phyloP scores from a whole-genome alignment of 1,140 invertebrate genomes.

The Papilio aristodemus region DNA sequence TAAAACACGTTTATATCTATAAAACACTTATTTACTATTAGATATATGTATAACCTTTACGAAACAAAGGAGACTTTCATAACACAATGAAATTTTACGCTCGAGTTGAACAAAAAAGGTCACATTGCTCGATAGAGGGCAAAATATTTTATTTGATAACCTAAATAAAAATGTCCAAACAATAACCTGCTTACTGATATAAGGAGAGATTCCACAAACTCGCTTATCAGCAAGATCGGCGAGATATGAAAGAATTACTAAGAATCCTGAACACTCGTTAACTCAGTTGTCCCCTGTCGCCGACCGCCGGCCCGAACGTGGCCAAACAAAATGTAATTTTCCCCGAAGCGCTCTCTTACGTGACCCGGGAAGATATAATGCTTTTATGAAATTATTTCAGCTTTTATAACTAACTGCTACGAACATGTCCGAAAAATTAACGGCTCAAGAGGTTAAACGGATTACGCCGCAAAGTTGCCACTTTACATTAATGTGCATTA shows the following conservation, averaged over 20 bases:
- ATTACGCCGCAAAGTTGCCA: constrained; percentile 39
- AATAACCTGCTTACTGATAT: constrained; percentile 52
- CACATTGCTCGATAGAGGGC: constrained; percentile 1
- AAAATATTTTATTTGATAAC: constrained; percentile 45
- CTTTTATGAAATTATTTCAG: constrained; percentile 75
- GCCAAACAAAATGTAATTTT: constrained; percentile 77
- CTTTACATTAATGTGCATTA: constrained; percentile 20
- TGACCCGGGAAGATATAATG: constrained; percentile 74
- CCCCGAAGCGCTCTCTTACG: constrained; percentile 69
- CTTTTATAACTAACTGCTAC: constrained; percentile 66
- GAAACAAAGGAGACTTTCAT: constrained; percentile 8
- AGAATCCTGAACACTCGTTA: constrained; percentile 73
- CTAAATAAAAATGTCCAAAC: constrained; percentile 40
- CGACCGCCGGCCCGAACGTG: constrained; percentile 57
- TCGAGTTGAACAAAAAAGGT: constrained; percentile 22
- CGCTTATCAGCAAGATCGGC: constrained; percentile 52
- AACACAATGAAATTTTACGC: constrained; percentile 13
- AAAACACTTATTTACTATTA: not conserved
- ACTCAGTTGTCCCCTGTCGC: constrained; percentile 71
- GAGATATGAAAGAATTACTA: constrained; percentile 69
- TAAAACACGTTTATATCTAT: not conserved
- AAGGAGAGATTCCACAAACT: constrained; percentile 54
- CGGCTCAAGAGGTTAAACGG: constrained; percentile 51
- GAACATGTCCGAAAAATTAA: constrained; percentile 60
- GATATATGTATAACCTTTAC: constrained; percentile 2